These are phyloP conservation scores for Cybosia mesomella DNA, from an alignment of 2,888 invertebrate species.

Conservation along the genomic window DNA sequence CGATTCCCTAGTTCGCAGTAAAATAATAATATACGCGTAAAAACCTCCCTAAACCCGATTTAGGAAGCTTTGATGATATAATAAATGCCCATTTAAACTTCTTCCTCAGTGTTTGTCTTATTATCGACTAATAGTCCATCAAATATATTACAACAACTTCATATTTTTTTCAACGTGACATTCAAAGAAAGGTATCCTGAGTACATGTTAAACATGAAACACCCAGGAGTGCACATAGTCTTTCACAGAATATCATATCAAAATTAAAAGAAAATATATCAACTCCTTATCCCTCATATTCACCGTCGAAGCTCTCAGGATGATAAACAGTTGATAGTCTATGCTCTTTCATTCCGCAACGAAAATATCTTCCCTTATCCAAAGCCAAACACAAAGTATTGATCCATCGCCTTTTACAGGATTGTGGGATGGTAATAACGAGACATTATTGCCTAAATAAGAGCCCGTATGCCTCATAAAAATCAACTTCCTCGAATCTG, in stretches of 20 bases:
- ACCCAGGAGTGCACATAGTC: neutral
- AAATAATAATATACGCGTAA: no score
- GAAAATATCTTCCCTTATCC: conserved; percentile 46
- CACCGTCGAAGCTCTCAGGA: conserved; percentile 25
- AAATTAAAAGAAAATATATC: conserved; percentile 18
- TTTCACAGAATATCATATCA: conserved; percentile 3
- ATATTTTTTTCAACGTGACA: no score
- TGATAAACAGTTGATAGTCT: conserved; percentile 38
- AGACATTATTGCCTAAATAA: conserved; percentile 79
- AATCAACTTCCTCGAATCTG: conserved; percentile 80
- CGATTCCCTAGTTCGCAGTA: no score
- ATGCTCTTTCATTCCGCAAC: conserved; percentile 28
- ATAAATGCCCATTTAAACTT: no score
- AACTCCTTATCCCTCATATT: conserved; percentile 26
- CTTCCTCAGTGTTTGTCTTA: no score
- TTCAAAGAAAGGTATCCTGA: no score
- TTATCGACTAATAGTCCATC: no score
- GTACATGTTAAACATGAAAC: neutral
- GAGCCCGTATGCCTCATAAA: conserved; percentile 78
- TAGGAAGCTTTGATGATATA: no score
- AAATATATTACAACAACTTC: no score
- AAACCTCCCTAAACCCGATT: no score
- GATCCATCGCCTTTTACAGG: conserved; percentile 62
- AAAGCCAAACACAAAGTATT: conserved; percentile 56
- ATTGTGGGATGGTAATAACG: conserved; percentile 66